Evolutionary conservation across 2,113 vertebrate species (phyloP), one percentile per base, ranked within the genome.

Genomic region (Damaliscus lunatus): DNA sequence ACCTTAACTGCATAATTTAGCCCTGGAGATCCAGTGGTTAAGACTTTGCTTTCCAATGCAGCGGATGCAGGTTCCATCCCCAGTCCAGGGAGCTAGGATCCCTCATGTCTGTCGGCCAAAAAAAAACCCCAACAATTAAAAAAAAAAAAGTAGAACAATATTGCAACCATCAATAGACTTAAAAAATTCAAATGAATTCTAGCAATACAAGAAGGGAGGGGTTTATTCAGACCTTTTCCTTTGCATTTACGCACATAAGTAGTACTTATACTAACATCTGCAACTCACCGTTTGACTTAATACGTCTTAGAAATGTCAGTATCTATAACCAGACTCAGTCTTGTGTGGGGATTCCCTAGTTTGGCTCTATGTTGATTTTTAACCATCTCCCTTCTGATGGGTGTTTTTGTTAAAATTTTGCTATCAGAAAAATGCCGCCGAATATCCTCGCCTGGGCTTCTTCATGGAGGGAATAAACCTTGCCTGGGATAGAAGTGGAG

Each of bases 361-460:
- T 81, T 81, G 78, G 46, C 78, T 53, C 5, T 13, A 2, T 1
- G 1, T 17, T 82, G 60, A 15, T 48, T 60, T 83, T 57, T 14
- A 53, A 43, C 14, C 21, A n/a, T 21, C 53, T n/a, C 33, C 17
- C 46, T 77, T 85, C 29, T 11, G 67, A 46, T 2, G 15, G 55
- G 46, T 15, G 64, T 12, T 46, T 27, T 23, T 64, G 53, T 55
- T 29, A 48, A 64, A 25, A 36, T 25, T 31, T 48, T 48, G 83
- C 48, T 46, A 15, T 74, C 62, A 52, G 43, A 77, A 67, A 17
- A 36, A 29, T 7, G 50, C 36, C 53, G 40, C 59, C 0, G 3
- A 21, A 23, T 27, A 25, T 29, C 17, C 43, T 50, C 3, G 0
- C 9, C 0, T 27, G n/a, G 48, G 14, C 48, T 8, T 31, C 23